A percentile compares a stretch with the other conserved stretches of the same genome.
Evolutionary conservation across 2,113 vertebrate genomes (phyloP).

Genomic region (Callipepla squamata): DNA sequence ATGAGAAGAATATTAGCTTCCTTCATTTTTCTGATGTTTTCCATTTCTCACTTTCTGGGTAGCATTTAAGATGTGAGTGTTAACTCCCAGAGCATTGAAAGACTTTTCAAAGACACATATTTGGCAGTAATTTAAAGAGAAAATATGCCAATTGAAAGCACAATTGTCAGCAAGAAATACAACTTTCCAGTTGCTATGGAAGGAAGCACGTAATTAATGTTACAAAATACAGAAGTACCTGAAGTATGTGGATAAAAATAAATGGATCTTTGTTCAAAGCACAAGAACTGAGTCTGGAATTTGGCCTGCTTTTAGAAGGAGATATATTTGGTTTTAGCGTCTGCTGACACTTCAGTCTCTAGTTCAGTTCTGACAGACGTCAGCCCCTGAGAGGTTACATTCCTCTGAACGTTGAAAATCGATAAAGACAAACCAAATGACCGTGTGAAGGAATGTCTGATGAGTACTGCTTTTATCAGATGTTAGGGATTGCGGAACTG

Average conservation of each 20-base stretch:
- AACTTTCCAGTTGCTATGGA: neutral
- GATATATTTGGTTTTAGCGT: neutral
- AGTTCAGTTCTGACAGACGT: neutral
- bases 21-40: neutral
- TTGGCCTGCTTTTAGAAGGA: neutral
- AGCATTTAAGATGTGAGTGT: neutral
- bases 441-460: neutral
- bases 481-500: neutral
- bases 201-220: neutral
- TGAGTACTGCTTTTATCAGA: neutral
- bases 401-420: neutral
- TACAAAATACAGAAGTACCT: neutral
- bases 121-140: neutral
- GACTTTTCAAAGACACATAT: neutral
- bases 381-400: neutral
- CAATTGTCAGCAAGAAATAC: neutral
- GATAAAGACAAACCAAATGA: neutral
- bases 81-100: neutral
- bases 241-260: neutral
- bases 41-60: neutral
- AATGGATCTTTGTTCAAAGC: neutral
- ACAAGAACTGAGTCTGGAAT: neutral
- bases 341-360: neutral
- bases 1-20: neutral
- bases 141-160: neutral